Conservation (phyloP, 2,888 invertebrate species). For the Dusona sp. region DNA sequence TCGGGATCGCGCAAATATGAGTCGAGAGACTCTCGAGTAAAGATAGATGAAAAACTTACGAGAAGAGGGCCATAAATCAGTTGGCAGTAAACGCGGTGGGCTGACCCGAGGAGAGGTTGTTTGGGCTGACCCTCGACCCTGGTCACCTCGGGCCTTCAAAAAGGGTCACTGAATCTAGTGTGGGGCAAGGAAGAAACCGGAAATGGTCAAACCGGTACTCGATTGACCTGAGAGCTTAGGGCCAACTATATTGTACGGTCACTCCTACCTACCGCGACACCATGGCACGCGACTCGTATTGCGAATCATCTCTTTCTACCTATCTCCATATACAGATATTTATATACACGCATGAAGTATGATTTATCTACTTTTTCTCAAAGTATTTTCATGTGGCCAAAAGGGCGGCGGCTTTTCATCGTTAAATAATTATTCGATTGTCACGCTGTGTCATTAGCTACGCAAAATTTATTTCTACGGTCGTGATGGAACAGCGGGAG, state of each 20-base stretch:
- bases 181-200: conserved; percentile 75
- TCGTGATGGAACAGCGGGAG: conserved; percentile 20
- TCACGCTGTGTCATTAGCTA: conserved; percentile 59
- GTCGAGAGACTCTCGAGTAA: conserved; percentile 17
- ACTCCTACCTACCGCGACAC: conserved; percentile 77
- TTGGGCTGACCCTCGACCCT: conserved; percentile 83
- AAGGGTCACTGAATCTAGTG: conserved; percentile 56
- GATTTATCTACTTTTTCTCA: conserved; percentile 61
- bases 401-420: conserved; percentile 57
- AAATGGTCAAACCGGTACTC: conserved; percentile 78
- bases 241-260: conserved; percentile 80
- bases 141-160: conserved; percentile 71
- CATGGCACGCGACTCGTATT: conserved; percentile 78
- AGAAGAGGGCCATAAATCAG: conserved; percentile 82
- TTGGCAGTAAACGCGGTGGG: conserved; percentile 77
- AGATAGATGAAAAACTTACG: conserved; percentile 26
- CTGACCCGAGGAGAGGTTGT: conserved; percentile 83
- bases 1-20: conserved; percentile 3
- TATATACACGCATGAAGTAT: conserved; percentile 4
- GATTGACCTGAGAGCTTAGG: conserved; percentile 78
- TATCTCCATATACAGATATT: not conserved
- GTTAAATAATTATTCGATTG: conserved; percentile 67
- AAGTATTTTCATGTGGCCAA: conserved; percentile 46
- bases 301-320: conserved; percentile 79
- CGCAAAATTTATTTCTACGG: conserved; percentile 50